Percentiles rank a stretch among this genome's conserved stretches.
phyloP scores from a whole-genome alignment of 2,797 vertebrate species.

The Leptodactylus fallax region DNA sequence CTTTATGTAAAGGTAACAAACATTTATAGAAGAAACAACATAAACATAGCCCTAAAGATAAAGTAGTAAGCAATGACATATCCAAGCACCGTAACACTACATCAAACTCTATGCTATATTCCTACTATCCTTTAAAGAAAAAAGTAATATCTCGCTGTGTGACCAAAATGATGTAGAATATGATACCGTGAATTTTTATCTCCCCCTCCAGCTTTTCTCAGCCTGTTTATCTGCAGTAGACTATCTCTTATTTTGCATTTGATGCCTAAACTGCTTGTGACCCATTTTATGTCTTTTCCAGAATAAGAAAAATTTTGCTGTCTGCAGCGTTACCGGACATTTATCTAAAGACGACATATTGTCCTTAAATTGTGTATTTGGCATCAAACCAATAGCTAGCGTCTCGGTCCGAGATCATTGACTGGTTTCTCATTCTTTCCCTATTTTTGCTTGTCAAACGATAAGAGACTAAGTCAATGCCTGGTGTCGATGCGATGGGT shows the following conservation, averaged over 20 bases:
- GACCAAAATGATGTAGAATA: slow-evolving; percentile 38
- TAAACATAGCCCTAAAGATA: too few relatives aligned
- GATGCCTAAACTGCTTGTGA: slow-evolving; percentile 14
- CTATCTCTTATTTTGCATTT: slow-evolving; percentile 42
- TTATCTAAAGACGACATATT: background rate
- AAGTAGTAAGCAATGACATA: background rate
- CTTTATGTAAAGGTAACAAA: too few relatives aligned
- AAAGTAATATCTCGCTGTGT: slow-evolving; percentile 33
- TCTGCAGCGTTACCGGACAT: background rate
- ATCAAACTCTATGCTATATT: background rate
- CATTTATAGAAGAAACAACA: too few relatives aligned
- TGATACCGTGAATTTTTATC: slow-evolving; percentile 28
- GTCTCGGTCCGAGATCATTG: slow-evolving; percentile 15
- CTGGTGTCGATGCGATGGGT: background rate
- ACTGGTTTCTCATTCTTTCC: background rate
- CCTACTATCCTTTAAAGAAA: slow-evolving; percentile 4
- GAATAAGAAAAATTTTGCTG: background rate
- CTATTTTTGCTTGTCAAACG: background rate
- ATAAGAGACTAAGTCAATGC: too few relatives aligned
- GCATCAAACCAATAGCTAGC: slow-evolving; percentile 4
- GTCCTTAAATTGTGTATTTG: background rate
- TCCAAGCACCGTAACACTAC: background rate
- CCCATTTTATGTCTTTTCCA: background rate
- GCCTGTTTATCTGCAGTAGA: slow-evolving; percentile 9
- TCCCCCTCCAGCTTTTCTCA: slow-evolving; percentile 1